phyloP scores from a whole-genome alignment of 2,797 vertebrate species.

The Zalophus californianus region DNA sequence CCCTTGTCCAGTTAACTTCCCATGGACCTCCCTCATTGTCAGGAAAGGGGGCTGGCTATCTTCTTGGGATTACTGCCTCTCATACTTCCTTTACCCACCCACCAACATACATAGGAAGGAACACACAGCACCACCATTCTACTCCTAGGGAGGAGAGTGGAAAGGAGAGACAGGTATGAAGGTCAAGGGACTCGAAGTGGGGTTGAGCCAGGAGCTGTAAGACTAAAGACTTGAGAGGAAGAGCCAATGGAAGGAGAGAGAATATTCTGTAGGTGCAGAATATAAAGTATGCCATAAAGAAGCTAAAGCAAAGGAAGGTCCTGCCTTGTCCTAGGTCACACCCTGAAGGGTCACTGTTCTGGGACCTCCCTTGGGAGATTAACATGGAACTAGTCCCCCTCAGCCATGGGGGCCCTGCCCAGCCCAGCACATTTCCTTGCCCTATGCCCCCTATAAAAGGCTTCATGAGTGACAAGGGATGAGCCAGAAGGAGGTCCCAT shows the following conservation, averaged over 20 bases:
- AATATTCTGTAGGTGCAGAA: not conserved
- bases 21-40: not conserved
- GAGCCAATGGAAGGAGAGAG: not conserved
- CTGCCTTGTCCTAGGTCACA: not conserved
- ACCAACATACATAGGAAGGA: not conserved
- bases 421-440: not conserved
- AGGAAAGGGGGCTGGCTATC: not conserved
- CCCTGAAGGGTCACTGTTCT: not conserved
- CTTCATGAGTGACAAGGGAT: not conserved
- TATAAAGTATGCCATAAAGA: not conserved
- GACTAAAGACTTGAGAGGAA: constrained; percentile 1
- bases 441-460: not conserved
- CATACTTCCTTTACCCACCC: not conserved
- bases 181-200: not conserved
- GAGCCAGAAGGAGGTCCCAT: not conserved
- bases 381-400: not conserved
- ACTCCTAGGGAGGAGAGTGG: not conserved
- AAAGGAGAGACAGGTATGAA: not conserved
- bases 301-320: constrained; percentile 11
- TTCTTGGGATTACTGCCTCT: constrained; percentile 42
- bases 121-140: not conserved
- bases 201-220: not conserved
- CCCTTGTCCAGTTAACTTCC: not conserved
- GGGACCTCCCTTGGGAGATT: not conserved
- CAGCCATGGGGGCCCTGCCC: not conserved